Evolutionary conservation across 92 coral and sea anemone species (phyloP).

Genomic region (Epizoanthus rinbou): DNA sequence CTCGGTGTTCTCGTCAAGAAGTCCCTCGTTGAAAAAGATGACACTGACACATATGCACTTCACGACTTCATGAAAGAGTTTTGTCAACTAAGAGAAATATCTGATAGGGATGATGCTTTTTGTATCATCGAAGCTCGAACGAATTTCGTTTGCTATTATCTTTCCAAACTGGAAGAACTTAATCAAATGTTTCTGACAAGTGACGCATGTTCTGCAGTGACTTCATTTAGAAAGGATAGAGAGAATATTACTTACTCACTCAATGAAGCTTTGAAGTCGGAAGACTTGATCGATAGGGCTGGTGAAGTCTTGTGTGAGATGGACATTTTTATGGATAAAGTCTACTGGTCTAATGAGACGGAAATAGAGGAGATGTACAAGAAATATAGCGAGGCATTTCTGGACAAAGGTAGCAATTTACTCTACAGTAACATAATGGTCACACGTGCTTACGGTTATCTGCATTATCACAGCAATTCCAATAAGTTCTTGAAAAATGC

Average conservation of each 20-base stretch:
- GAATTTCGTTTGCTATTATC: not conserved
- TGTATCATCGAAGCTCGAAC: not conserved
- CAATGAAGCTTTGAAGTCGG: not conserved
- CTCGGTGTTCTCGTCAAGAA: slow-evolving; percentile 18
- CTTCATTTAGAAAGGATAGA: not conserved
- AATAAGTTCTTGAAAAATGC: not conserved
- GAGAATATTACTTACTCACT: not conserved
- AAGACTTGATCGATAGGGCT: not conserved
- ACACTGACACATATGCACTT: not conserved
- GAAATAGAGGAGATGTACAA: not conserved
- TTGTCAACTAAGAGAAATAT: not conserved
- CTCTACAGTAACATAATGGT: not conserved
- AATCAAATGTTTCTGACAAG: not conserved
- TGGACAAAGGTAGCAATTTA: not conserved
- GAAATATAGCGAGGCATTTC: not conserved
- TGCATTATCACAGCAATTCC: not conserved
- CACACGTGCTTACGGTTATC: not conserved
- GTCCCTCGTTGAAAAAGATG: slow-evolving; percentile 7
- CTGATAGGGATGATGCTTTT: not conserved
- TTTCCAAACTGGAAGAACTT: not conserved
- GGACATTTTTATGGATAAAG: not conserved
- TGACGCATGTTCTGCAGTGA: not conserved
- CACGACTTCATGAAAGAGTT: slow-evolving; percentile 19
- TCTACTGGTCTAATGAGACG: not conserved
- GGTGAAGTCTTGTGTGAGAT: not conserved